A percentile compares a stretch with the other conserved stretches of the same genome.
These are phyloP conservation scores for Tokudaia tokunoshimensis DNA, from an alignment of 2,797 vertebrate genomes.

Conservation along the genomic window DNA sequence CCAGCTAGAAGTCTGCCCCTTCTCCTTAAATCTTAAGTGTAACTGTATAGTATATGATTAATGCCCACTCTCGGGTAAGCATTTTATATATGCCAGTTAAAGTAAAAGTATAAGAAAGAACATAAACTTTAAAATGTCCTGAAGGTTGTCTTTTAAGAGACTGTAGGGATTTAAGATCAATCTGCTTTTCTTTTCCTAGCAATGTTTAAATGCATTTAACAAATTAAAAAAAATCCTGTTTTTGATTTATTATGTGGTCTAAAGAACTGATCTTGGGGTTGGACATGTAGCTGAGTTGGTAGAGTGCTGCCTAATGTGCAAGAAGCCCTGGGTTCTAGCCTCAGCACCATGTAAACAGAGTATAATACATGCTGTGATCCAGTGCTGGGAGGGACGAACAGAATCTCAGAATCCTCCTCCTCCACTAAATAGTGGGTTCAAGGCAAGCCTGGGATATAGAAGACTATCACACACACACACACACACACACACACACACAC, in stretches of 20 bases:
- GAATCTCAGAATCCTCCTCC: neutral
- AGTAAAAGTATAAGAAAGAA: conserved; percentile 8
- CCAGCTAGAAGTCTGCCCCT: neutral
- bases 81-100: conserved; percentile 40
- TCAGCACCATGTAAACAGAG: neutral
- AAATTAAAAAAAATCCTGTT: neutral
- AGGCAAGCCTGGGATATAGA: neutral
- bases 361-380: neutral
- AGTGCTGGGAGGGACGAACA: neutral
- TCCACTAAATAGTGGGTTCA: neutral
- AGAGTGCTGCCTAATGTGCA: neutral
- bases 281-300: neutral
- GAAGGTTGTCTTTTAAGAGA: conserved; percentile 36
- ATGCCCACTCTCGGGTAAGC: neutral
- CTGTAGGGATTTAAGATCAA: conserved; percentile 47
- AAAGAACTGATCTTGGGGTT: neutral
- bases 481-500: too few relatives aligned
- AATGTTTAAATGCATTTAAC: conserved; percentile 22
- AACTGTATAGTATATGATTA: neutral
- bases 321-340: neutral
- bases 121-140: conserved; percentile 37
- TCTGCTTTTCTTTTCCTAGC: conserved; percentile 21
- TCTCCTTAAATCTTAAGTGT: conserved; percentile 7
- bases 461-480: neutral
- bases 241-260: conserved; percentile 33